Base-by-base conservation (phyloP, 2,888 invertebrate species). In the Gibbula magus region DNA sequence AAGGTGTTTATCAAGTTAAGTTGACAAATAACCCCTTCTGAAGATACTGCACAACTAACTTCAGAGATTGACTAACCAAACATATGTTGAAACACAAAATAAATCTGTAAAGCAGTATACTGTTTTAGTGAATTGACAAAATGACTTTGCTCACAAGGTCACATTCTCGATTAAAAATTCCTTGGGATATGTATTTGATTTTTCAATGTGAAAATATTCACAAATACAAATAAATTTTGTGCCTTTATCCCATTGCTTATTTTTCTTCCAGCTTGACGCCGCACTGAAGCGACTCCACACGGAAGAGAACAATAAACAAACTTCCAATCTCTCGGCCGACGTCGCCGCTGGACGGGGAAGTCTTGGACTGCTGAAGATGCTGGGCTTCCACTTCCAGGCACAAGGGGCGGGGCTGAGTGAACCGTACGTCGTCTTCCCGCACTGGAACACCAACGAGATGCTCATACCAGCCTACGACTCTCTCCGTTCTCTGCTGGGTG, bases 381-480 rank as follows among this genome's bases (percentile, higher is more conserved):
- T 92, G 7, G 91, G 91, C 32, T 91, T 91, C 83, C 91, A 91
- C 83, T 91, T 91, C 84, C 91, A 92, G 81, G 88, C 89, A 20
- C 85, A 86, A 52, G 90, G 89, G 20, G 77, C 84, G 29, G 75
- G 82, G 5, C 82, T 90, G 29, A 79, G 79, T 7, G 81, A 87
- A 16, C 91, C 90, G 0, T 91, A 90, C 83, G 87, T 91, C 8
- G 83, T 91, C 35, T 92, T 88, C 78, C 92, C 92, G 13, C 90
- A 91, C 86, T 90, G 91, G 90, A 90, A 91, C 82, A 87, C 81
- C 51, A 91, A 91, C 77, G 89, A 91, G 8, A 80, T 91, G 25
- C 86, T 92, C 1, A 85, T 90, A 32, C 91, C 91, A 1, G 80
- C 88, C 10, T 91, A 89, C 80, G 90, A 91, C 81, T 87, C 90